Evolutionary conservation across 2,113 vertebrate genomes (phyloP).

Genomic region (Menura novaehollandiae): DNA sequence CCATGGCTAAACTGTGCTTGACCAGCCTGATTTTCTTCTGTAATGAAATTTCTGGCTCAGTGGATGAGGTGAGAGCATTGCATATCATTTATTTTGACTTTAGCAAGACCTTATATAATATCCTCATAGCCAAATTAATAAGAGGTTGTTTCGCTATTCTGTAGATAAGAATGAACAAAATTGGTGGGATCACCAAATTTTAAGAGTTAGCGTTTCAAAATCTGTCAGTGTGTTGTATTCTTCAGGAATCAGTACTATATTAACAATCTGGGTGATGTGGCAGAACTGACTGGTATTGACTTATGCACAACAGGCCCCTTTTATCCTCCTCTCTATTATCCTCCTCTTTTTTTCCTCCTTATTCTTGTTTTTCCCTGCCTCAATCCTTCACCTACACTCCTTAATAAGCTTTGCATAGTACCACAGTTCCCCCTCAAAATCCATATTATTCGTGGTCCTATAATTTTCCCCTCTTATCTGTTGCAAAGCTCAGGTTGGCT

Average conservation of each 20-base stretch:
- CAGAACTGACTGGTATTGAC: not conserved
- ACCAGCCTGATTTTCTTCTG: not conserved
- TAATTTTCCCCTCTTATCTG: not conserved
- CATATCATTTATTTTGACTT: not conserved
- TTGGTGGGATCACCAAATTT: not conserved
- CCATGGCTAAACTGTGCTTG: not conserved
- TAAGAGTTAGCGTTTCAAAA: not conserved
- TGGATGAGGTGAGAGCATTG: not conserved
- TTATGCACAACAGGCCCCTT: not conserved
- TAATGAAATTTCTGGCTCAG: not conserved
- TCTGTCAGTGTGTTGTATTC: not conserved
- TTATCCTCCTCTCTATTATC: not conserved
- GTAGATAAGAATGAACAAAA: not conserved
- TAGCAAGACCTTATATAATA: not conserved
- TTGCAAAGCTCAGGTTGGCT: not conserved
- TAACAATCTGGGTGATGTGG: not conserved
- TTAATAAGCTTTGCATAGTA: not conserved
- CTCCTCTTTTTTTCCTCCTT: not conserved
- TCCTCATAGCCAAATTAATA: not conserved
- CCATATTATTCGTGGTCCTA: not conserved
- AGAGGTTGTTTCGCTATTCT: not conserved
- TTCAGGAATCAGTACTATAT: not conserved
- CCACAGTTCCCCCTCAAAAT: not conserved
- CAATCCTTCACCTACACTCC: not conserved
- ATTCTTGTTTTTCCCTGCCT: not conserved